Base-by-base conservation (phyloP, 2,888 invertebrate species). In the Standfussiana lucernea region DNA sequence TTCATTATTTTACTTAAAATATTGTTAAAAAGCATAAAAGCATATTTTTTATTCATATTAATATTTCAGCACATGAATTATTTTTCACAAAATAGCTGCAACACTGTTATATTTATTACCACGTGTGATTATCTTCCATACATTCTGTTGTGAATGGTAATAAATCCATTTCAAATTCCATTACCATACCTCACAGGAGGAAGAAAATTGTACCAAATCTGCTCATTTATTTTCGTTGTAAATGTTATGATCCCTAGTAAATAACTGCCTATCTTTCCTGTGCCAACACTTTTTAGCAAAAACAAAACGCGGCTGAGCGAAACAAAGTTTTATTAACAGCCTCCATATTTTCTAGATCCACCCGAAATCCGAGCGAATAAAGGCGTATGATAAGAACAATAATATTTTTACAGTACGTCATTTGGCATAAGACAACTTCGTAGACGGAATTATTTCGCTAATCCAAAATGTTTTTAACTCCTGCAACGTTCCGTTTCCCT, bases 381-480 rank as follows among this genome's bases (percentile, higher is more conserved):
- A 75, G 56, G 66, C 66, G 64, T 65, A 76, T 83, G 80, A 87
- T 81, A 83, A 74, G 67, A 76, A 74, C 50, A 73, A 74, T 87
- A 40, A 40, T 67, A 80, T 85, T 85, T 84, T 75, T 82, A 75
- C 83, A 81, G 73, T 71, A 68, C 84, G 71, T 84, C 79, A 82
- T 87, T 82, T 53, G 67, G 66, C 45, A 67, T 40, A 76, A 77
- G 53, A 78, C 77, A 77, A 76, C 72, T 72, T 35, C 53, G 72
- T 28, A 59, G 84, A 68, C 72, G 59, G 76, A 83, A 78, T 85
- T 81, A 84, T 84, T 70, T 86, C 45, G 79, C 66, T 87, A 86
- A 86, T 79, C 82, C 82, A n/a, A 77, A 87, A 85, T 87, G 84
- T 86, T 87, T 86, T 73, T 79, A 86, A 78, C 82, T 81, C 72